Evolutionary conservation across 2,113 vertebrate species (phyloP), one percentile per base, ranked within the genome.

Genomic region (Osmerus mordax): DNA sequence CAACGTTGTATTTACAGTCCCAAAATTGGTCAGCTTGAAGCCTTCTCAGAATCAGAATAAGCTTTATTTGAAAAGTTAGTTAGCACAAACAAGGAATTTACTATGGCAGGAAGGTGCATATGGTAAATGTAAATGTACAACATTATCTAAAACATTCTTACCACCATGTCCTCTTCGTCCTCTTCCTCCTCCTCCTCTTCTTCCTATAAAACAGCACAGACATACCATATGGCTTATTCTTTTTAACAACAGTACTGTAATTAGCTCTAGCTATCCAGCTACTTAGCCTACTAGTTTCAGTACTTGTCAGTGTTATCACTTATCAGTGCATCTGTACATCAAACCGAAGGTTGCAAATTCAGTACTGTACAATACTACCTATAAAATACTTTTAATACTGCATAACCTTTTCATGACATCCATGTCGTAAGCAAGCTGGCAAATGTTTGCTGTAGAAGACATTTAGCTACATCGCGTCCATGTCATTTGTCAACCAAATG

Each of bases 91-190:
- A 56, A 16, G 55, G 55, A 56, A 18, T 56, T 47, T 47, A 47
- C 7, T 11, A 11, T 11, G 41, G 7, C 41, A 47, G 41, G 7
- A 47, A 47, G 9, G 41, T 12, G 9, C 41, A 47, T 12, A 9
- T 9, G 36, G 11, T 21, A 3, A 25, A 25, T 0, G 6, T 36
- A 60, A 51, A 67, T 25, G 41, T 47, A 47, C 41, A 47, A 47
- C 41, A 47, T 1, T 47, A 47, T 47, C 41, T 47, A 7, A 47
- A 12, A 9, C 23, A 25, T 13, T 84, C 90, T 65, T 90, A 93
- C 92, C 90, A 92, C 90, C 89, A 93, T 70, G 0, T 93, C 91
- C 72, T 89, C 86, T 8, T 92, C 89, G 7, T 90, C 90, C 1
- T 91, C 88, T 4, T 90, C 89, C 5, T 88, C 88, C 8, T 88